Base-by-base conservation (phyloP, 2,888 invertebrate genomes). In the Ptychoptera albimana region DNA sequence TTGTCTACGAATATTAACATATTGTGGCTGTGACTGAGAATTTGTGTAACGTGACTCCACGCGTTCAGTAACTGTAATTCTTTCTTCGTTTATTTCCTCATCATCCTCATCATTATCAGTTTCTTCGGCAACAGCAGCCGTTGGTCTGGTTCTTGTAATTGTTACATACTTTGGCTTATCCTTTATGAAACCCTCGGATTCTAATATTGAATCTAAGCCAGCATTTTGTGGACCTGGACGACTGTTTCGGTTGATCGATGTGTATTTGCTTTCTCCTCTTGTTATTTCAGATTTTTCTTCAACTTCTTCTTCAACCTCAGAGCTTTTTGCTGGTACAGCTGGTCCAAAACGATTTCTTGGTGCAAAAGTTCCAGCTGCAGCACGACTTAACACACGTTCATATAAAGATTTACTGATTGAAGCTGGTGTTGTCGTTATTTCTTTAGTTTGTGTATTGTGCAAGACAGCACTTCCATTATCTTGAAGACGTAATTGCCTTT, bases 341-440 rank as follows among this genome's bases (percentile, higher is more conserved):
- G 35, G 30, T 13, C 50, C 63, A 10, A 51, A 52, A 45, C 49
- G 46, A 38, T 45, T 54, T 13, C 57, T 59, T 1, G 63, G 60
- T 3, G 36, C 12, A 13, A n/a, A n/a, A 32, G 16, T 40, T 14
- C 16, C 34, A 2, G 35, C 34, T n/a, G 34, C n/a, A 16, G 34
- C 15, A 35, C 61, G 57, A 47, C 59, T 74, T 3, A 87, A 61
- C 2, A 87, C 84, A 54, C 80, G 76, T 56, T 86, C 79, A 56
- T 82, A 85, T 2, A 87, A 67, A 38, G 75, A 78, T 60, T 82
- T 80, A 60, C 81, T 84, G 52, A 84, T 79, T 0, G 75, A 66
- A 0, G 78, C 68, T 9, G 79, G 73, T 0, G 82, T 79, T 0
- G 74, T 74, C 8, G 62, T 60, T 1, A 60, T 51, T 37, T 54